Base-by-base conservation (phyloP, 1,140 invertebrate genomes). In the Drosophila ficusphila region DNA sequence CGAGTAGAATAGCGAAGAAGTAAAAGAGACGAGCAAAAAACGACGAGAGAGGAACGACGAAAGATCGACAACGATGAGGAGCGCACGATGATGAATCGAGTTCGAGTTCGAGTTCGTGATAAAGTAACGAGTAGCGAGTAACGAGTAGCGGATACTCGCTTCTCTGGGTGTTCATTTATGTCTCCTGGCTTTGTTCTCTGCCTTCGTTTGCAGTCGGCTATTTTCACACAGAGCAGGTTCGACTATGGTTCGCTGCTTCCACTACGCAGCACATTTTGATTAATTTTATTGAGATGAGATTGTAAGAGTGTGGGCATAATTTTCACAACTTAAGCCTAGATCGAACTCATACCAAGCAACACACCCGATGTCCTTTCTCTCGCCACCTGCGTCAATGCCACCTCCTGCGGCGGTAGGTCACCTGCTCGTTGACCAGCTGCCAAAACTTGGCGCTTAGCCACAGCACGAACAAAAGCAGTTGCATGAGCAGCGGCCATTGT, bases 401-500 rank as follows among this genome's bases (percentile, higher is more conserved):
- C 41, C 78, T 77, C 27, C 73, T 39, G 42, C 81, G 57, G 8
- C 68, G 76, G 36, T 68, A 68, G 72, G 70, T 72, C 42, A 83
- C 51, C 34, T 79, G 74, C 16, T 90, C 76, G 58, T 79, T 57
- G 9, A 81, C 73, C 18, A 90, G 62, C 69, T 85, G 73, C 89
- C 90, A 90, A 70, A 91, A 89, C 34, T 85, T 90, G 38, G 48
- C 76, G 16, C 90, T 81, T 23, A 91, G 52, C 90, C 90, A 91
- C 6, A 91, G 47, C 23, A 91, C 29, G 11, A 90, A 64, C 29
- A 88, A 51, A 9, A 91, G 49, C 46, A 91, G 48, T 38, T 90
- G 86, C 67, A 90, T 67, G n/a, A 91, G 76, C 33, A 90, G 68
- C 29, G 90, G 90, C 69, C 90, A 88, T 42, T 91, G 90, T 31